A percentile compares a stretch with the other conserved stretches of the same genome.
Evolutionary conservation across 2,797 vertebrate genomes (phyloP).

Genomic region (Jordanella pulchra): DNA sequence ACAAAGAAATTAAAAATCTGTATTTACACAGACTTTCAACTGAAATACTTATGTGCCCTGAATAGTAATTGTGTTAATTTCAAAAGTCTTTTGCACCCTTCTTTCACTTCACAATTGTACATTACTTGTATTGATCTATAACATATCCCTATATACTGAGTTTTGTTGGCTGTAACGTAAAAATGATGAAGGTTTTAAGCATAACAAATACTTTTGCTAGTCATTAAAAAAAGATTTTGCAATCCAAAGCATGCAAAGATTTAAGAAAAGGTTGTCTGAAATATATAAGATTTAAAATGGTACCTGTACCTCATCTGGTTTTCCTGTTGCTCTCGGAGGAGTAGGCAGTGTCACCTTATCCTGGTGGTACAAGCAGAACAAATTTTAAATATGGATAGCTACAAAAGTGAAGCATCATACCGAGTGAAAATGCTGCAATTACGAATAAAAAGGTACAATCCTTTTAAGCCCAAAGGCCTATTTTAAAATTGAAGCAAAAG

Average conservation of each 20-base stretch:
- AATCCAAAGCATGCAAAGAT: conserved; percentile 56
- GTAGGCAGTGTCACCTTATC: conserved; percentile 37
- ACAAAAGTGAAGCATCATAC: conserved; percentile 2
- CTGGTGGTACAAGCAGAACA: conserved; percentile 37
- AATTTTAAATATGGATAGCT: neutral
- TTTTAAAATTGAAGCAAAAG: conserved; percentile 2
- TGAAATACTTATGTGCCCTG: too few species aligned
- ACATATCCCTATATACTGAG: neutral
- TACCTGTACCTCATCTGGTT: conserved; percentile 64
- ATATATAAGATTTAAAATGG: conserved; percentile 6
- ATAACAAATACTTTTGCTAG: neutral
- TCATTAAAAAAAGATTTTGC: conserved; percentile 28
- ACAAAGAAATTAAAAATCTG: too few species aligned
- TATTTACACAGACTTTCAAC: neutral
- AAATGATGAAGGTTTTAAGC: neutral
- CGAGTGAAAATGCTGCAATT: conserved; percentile 6
- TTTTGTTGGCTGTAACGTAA: neutral
- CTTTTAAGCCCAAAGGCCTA: neutral
- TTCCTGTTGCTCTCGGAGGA: conserved; percentile 41
- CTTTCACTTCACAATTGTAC: neutral
- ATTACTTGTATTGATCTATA: neutral
- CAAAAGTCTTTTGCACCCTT: neutral
- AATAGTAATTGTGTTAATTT: neutral
- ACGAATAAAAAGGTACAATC: neutral
- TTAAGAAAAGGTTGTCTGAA: conserved; percentile 5